Evolutionary conservation across 2,888 invertebrate genomes (phyloP).

Genomic region (Ectemnius continuus): DNA sequence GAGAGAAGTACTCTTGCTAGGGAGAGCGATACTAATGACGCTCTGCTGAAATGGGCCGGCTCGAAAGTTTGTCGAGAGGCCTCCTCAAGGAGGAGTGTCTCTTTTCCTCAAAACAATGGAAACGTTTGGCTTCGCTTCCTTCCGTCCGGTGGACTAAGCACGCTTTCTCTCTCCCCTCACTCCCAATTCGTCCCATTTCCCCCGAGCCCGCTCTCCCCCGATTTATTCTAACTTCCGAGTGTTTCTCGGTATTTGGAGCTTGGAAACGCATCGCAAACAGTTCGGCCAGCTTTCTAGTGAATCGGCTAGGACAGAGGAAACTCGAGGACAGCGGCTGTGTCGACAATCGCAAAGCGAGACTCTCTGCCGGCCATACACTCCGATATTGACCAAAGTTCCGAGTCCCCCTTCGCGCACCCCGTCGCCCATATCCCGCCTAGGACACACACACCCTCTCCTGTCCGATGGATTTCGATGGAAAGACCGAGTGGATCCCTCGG

Average conservation of each 20-base stretch:
- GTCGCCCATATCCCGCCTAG: slow-evolving; percentile 12
- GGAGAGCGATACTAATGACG: slow-evolving; percentile 33
- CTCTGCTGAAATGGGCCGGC: slow-evolving; percentile 41
- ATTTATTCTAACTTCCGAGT: neutral
- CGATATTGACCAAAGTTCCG: slow-evolving; percentile 57
- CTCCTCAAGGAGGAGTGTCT: slow-evolving; percentile 17
- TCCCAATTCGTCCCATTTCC: neutral
- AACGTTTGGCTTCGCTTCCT: slow-evolving; percentile 23
- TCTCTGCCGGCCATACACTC: slow-evolving; percentile 48
- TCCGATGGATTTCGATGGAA: neutral
- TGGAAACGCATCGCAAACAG: slow-evolving; percentile 56
- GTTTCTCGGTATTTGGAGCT: slow-evolving; percentile 22
- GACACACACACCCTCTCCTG: slow-evolving; percentile 11
- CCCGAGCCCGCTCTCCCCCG: neutral
- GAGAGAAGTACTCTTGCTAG: neutral
- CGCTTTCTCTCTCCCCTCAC: neutral
- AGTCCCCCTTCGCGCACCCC: slow-evolving; percentile 10
- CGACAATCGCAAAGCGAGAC: slow-evolving; percentile 47
- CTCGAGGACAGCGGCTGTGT: slow-evolving; percentile 40
- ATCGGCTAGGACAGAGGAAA: slow-evolving; percentile 48
- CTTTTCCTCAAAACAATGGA: slow-evolving; percentile 51
- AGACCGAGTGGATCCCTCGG: too few species aligned
- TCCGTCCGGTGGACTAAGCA: neutral
- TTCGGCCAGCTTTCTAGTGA: slow-evolving; percentile 49
- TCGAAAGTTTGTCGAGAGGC: slow-evolving; percentile 55